Base-by-base conservation (phyloP, 2,888 invertebrate genomes). In the Meloe dianella region DNA sequence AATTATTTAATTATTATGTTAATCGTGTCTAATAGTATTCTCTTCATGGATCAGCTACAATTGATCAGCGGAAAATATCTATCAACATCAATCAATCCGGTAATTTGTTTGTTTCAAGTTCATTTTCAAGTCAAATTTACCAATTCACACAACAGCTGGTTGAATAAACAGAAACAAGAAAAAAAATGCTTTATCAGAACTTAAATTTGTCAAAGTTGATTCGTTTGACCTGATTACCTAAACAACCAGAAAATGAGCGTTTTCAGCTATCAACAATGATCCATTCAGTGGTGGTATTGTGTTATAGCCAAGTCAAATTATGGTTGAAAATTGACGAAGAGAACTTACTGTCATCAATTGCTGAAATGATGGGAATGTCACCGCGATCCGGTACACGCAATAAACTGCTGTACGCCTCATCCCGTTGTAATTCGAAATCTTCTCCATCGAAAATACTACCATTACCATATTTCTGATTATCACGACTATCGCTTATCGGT, bases 341-440 rank as follows among this genome's bases (percentile, higher is more conserved):
- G 61, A 35, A 74, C 76, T 77, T 77, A 84, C 84, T 86, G 74
- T 89, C 89, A 77, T 88, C 87, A 58, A 89, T 84, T 61, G 86
- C 87, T 71, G 87, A 85, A 57, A 89, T 82, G 66, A 89, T 85
- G 38, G 89, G 89, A 75, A 91, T 91, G 80, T 92, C 92, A 68
- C 91, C 91, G 76, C 90, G 71, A 84, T 72, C 85, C 78, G 70
- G 32, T 85, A 84, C 60, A 78, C 66, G 63, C 14, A 5, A 14
- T 6, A 22, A 5, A 51, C 10, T 12, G 1, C 12, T 9, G 7
- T 51, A 51, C 22, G 78, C 69, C 86, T 81, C 73, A 83, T 83
- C 75, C 77, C 79, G 66, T 84, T 82, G 62, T 81, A 78, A 32
- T 74, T 79, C 12, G 0, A 79, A 69, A 47, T 75, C 73, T 61